Base-by-base conservation (phyloP, 2,888 invertebrate species). In the Podabrus alpinus region DNA sequence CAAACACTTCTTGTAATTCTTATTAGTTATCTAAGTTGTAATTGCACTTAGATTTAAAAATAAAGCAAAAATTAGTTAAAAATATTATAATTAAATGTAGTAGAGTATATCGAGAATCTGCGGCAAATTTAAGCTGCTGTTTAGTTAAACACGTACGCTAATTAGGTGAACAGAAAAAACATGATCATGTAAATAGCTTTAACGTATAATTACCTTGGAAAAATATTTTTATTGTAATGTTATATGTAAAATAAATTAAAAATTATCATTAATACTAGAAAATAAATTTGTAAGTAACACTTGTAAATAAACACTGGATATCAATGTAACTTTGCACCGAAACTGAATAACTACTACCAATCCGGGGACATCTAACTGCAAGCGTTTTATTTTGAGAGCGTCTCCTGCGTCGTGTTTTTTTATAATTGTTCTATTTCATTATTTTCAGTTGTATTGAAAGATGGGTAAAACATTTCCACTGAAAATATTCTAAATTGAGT, bases 351-450 rank as follows among this genome's bases (percentile, higher is more conserved):
- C 80, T 77, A 79, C 77, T 79, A 84, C 83, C 84, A 85, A 85
- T 86, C 86, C 84, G 85, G 86, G 86, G 86, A 87, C 86, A 86
- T 85, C 85, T 86, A 82, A 85, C 84, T 86, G 86, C 83, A 83
- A 82, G 81, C 81, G 87, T 87, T 87, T 87, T 87, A 87, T 87
- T 87, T 87, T 87, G 82, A 86, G 86, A 86, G 84, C 84, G 85
- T 86, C 87, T 87, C 87, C 86, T 86, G 87, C 87, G 84, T 84
- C 83, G 84, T 74, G 74, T 81, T 82, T 82, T 81, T 83, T 81
- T 79, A 80, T 80, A 80, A 81, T 81, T 80, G 81, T 81, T 82
- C 82, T 74, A 79, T 80, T 81, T 79, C 79, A 78, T 80, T 78
- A 77, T 77, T 64, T 64, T 64, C 62, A 64, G 62, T 19, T 64